These are phyloP conservation scores for Heterotilapia buettikoferi DNA, from an alignment of 2,113 vertebrate genomes.

Conservation along the genomic window DNA sequence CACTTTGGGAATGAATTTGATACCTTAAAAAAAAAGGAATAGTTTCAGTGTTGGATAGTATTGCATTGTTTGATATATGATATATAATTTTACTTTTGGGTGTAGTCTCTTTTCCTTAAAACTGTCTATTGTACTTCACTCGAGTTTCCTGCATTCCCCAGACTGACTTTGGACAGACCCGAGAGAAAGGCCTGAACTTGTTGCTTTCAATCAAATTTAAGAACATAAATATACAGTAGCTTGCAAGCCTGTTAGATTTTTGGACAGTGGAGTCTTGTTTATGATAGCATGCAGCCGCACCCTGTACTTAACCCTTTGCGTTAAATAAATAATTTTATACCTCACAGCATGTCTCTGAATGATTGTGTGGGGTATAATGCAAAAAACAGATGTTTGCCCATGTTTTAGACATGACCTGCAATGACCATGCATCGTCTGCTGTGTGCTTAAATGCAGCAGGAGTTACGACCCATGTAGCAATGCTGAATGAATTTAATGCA, in stretches of 20 bases:
- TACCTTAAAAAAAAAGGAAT: neutral
- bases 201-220: constrained; percentile 35
- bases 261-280: constrained; percentile 5
- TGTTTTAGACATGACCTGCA: neutral
- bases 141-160: neutral
- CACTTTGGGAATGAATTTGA: neutral
- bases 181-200: constrained; percentile 4
- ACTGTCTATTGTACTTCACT: neutral
- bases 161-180: neutral
- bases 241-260: neutral
- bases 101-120: neutral
- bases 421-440: neutral
- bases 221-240: constrained; percentile 29
- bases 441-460: neutral
- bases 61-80: neutral
- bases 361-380: neutral
- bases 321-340: constrained; percentile 15
- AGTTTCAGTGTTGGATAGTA: neutral
- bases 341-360: neutral
- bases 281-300: constrained; percentile 3
- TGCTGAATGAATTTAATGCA: neutral
- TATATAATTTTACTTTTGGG: neutral
- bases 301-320: constrained; percentile 10
- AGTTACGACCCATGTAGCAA: neutral
- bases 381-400: neutral